These are phyloP conservation scores for Hybos culiciformis DNA, from an alignment of 2,888 invertebrate genomes.

Conservation along the genomic window DNA sequence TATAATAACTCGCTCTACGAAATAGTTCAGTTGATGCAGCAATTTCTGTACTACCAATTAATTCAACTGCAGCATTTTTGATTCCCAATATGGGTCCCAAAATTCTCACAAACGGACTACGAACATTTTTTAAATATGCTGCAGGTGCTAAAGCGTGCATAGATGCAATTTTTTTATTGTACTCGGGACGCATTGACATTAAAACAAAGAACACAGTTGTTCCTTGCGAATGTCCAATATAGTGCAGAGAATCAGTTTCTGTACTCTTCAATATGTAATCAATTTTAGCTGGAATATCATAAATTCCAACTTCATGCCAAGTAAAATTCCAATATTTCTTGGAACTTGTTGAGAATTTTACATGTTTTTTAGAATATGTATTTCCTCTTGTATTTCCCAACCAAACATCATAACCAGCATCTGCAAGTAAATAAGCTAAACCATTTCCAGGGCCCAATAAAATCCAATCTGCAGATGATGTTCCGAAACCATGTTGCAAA, in stretches of 20 bases:
- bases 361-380: conserved; percentile 41
- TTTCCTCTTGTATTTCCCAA: conserved; percentile 71
- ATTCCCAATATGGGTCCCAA: conserved; percentile 30
- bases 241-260: conserved; percentile 31
- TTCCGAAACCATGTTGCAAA: conserved; percentile 69
- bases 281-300: conserved; percentile 76
- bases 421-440: conserved; percentile 41
- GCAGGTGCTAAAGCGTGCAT: conserved; percentile 60
- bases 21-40: conserved; percentile 41
- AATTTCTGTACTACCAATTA: conserved; percentile 41
- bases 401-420: conserved; percentile 64
- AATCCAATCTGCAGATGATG: conserved; percentile 68
- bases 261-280: conserved; percentile 43
- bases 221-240: conserved; percentile 88
- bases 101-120: conserved; percentile 28
- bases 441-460: conserved; percentile 49
- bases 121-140: conserved; percentile 46
- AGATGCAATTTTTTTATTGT: conserved; percentile 50
- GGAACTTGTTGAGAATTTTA: conserved; percentile 25
- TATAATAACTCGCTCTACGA: conserved; percentile 34
- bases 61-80: conserved; percentile 14
- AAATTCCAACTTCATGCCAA: conserved; percentile 77
- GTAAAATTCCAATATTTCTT: conserved; percentile 39
- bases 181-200: conserved; percentile 51
- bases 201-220: conserved; percentile 62